These are phyloP conservation scores for Orchesella cincta DNA, from an alignment of 1,140 invertebrate genomes.

Conservation along the genomic window DNA sequence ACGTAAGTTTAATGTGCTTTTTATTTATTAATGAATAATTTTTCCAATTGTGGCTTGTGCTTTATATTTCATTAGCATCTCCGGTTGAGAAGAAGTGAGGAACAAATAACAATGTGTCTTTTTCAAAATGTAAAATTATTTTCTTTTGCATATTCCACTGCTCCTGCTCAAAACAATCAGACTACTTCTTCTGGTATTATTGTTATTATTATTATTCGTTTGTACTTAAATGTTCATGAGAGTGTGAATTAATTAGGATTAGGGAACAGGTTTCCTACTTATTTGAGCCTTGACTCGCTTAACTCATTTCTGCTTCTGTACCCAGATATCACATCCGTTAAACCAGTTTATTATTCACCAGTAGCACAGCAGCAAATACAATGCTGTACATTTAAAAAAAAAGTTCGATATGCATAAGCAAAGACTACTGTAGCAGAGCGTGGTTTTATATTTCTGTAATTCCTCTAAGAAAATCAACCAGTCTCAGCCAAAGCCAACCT, in stretches of 20 bases:
- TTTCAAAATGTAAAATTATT: no score
- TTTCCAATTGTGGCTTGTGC: neutral
- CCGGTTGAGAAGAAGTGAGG: no score
- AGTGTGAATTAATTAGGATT: conserved; percentile 52
- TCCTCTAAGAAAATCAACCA: neutral
- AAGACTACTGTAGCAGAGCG: conserved; percentile 5
- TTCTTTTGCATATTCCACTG: neutral
- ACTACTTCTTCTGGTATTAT: no score
- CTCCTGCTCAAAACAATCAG: neutral
- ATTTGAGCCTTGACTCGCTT: neutral
- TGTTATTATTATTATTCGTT: conserved; percentile 21
- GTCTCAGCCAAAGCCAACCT: neutral
- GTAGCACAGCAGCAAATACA: neutral
- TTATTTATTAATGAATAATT: neutral
- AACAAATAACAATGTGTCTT: no score
- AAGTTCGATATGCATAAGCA: neutral
- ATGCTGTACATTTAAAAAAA: neutral
- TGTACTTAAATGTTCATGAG: conserved; percentile 47
- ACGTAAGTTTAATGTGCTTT: neutral
- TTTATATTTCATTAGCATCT: neutral
- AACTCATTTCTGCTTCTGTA: neutral
- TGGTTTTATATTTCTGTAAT: neutral
- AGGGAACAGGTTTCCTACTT: conserved; percentile 46
- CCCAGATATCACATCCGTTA: conserved; percentile 30
- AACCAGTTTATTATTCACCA: conserved; percentile 43